Conservation (phyloP, 2,888 invertebrate genomes). For the Lysandra coridon region DNA sequence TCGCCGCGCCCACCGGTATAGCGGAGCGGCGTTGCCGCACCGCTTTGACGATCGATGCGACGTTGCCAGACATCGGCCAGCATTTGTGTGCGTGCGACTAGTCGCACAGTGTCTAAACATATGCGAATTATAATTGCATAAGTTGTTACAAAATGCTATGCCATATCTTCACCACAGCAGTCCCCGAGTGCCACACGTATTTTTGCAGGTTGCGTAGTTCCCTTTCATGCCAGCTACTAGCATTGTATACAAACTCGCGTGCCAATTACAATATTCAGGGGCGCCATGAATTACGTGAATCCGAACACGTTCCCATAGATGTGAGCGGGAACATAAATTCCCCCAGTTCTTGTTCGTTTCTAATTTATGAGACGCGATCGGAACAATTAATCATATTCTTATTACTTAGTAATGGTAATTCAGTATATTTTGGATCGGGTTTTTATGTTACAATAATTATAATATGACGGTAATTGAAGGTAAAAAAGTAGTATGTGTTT, state of each 20-base stretch:
- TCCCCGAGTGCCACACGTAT: no score
- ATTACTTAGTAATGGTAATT: conserved; percentile 6
- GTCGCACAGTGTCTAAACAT: no score
- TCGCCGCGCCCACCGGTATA: no score
- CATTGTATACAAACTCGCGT: background rate
- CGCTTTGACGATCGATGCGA: no score
- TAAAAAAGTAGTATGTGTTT: background rate
- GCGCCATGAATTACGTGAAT: conserved; percentile 51
- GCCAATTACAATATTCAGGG: background rate
- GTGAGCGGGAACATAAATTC: conserved; percentile 50
- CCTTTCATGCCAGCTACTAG: background rate
- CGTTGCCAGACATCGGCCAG: no score
- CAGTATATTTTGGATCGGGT: background rate
- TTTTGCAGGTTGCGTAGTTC: no score
- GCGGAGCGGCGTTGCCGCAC: no score
- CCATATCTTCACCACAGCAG: no score
- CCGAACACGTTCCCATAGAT: conserved; percentile 47
- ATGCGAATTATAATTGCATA: no score
- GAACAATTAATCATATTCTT: conserved; percentile 22
- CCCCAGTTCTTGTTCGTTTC: conserved; percentile 52
- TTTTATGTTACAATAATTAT: background rate
- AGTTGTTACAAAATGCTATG: no score
- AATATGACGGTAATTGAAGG: background rate
- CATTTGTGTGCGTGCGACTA: no score
- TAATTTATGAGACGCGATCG: conserved; percentile 51